Percentiles rank a stretch among this genome's conserved stretches.
Evolutionary conservation across 2,113 vertebrate species (phyloP).

Genomic region (Ctenodactylus gundi): DNA sequence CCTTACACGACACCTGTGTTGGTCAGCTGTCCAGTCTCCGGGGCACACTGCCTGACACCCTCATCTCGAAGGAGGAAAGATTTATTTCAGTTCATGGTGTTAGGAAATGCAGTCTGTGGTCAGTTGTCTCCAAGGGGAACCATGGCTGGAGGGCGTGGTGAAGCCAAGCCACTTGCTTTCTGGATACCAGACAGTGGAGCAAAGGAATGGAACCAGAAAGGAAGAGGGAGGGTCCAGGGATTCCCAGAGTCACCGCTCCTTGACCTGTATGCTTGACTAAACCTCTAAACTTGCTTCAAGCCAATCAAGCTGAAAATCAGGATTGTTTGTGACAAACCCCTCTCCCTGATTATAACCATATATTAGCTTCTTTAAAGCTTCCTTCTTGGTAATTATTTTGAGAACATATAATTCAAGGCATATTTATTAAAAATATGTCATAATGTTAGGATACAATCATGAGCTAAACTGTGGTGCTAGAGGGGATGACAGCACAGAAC

Average conservation of each 20-base stretch:
- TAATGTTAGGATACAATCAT: neutral
- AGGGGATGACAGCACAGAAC: neutral
- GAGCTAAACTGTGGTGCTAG: neutral
- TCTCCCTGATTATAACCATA: neutral
- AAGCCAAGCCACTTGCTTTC: too few species aligned
- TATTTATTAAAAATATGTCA: neutral
- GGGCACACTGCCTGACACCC: neutral
- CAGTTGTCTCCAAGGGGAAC: neutral
- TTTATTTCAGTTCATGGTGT: neutral
- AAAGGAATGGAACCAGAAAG: neutral
- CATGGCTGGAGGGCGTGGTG: neutral
- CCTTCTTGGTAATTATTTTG: neutral
- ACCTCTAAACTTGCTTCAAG: neutral
- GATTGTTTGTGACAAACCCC: neutral
- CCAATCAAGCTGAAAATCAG: neutral
- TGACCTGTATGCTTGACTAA: neutral
- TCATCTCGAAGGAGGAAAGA: neutral
- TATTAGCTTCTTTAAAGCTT: neutral
- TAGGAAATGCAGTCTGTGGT: neutral
- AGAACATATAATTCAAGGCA: neutral
- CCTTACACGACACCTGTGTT: neutral
- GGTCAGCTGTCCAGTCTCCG: neutral
- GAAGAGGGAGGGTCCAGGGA: neutral
- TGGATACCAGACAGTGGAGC: too few species aligned
- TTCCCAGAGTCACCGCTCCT: neutral